Evolutionary conservation across 23 tunicate species (phyloP).

Genomic region (Corella eumyota): DNA sequence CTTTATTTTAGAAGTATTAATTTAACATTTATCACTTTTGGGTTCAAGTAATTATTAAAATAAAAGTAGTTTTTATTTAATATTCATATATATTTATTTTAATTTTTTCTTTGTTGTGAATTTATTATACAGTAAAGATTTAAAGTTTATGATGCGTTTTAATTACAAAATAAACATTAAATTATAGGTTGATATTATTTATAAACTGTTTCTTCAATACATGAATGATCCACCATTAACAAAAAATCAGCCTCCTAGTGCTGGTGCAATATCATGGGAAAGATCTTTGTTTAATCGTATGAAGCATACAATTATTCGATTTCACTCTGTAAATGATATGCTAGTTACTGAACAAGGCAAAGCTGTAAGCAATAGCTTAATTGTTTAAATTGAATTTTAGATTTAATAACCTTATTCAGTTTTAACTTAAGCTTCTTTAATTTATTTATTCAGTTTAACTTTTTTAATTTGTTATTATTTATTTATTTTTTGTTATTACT

Average conservation of each 20-base stretch:
- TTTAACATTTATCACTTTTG: not conserved
- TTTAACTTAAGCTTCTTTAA: not conserved
- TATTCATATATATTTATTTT: too few relatives aligned
- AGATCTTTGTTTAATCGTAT: conserved; percentile 83
- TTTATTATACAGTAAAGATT: too few relatives aligned
- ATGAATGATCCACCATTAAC: conserved; percentile 69
- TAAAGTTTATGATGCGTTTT: too few relatives aligned
- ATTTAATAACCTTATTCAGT: not conserved
- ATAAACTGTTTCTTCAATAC: conserved; percentile 45
- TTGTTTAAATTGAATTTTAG: not conserved
- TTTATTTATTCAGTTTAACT: not conserved
- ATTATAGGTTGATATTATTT: conserved; percentile 83
- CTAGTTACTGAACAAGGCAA: conserved; percentile 76
- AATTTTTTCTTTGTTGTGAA: too few relatives aligned
- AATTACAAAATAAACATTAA: not conserved
- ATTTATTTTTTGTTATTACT: not conserved
- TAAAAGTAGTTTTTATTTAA: too few relatives aligned
- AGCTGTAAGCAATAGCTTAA: conserved; percentile 52
- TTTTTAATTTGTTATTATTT: not conserved
- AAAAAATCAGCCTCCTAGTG: conserved; percentile 90
- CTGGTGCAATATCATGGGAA: conserved; percentile 94
- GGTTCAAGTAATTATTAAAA: too few relatives aligned
- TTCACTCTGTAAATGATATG: conserved; percentile 87
- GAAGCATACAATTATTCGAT: conserved; percentile 90
- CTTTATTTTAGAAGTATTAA: not conserved